Conservation (phyloP, 2,888 invertebrate genomes). For the Eurois occulta region DNA sequence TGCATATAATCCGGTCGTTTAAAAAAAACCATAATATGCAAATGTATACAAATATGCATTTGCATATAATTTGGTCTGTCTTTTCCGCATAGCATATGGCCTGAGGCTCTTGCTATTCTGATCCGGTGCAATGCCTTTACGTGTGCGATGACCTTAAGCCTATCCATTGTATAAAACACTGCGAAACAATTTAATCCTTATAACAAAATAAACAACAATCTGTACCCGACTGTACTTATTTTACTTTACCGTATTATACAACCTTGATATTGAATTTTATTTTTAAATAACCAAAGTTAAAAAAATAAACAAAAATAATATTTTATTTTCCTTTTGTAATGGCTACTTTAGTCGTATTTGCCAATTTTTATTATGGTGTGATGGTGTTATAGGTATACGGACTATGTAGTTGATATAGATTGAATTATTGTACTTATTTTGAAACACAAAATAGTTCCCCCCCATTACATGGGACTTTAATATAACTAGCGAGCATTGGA, state of each 20-base stretch:
- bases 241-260: neutral
- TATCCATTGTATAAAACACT: neutral
- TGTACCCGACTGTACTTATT: slow-evolving; percentile 16
- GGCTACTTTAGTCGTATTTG: slow-evolving; percentile 42
- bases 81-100: neutral
- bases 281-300: slow-evolving; percentile 35
- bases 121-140: neutral
- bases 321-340: slow-evolving; percentile 30
- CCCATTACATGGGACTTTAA: neutral
- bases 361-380: slow-evolving; percentile 48
- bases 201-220: neutral
- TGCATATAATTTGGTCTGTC: neutral
- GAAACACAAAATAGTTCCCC: slow-evolving; percentile 41
- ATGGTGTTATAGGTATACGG: slow-evolving; percentile 56
- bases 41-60: too few species aligned
- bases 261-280: slow-evolving; percentile 16
- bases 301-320: slow-evolving; percentile 8
- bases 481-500: too few species aligned
- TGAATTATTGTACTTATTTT: slow-evolving; percentile 30
- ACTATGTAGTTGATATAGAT: slow-evolving; percentile 42
- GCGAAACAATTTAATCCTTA: neutral
- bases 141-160: neutral
- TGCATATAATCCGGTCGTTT: too few species aligned
- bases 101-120: neutral
- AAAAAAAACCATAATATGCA: too few species aligned